These are phyloP conservation scores for Zootermopsis nevadensis DNA, from an alignment of 2,888 invertebrate species.

Conservation along the genomic window DNA sequence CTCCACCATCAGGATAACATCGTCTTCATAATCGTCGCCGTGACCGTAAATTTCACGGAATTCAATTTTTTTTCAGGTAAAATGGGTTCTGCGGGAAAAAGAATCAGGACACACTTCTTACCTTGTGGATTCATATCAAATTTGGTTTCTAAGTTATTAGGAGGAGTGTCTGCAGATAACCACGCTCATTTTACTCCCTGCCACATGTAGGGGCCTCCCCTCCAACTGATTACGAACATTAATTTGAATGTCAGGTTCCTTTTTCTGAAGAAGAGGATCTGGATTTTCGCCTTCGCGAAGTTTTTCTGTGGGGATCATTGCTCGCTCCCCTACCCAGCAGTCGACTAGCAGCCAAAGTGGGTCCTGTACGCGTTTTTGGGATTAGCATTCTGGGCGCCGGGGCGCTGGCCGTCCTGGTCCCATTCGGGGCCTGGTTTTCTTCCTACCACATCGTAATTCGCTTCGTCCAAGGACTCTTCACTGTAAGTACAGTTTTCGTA, in stretches of 20 bases:
- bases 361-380: conserved; percentile 68
- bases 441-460: conserved; percentile 68
- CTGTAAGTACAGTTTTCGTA: conserved; percentile 60
- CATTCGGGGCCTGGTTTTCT: conserved; percentile 68
- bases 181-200: too few species aligned
- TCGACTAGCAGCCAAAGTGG: conserved; percentile 68
- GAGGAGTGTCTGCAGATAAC: too few species aligned
- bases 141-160: too few species aligned
- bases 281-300: conserved; percentile 68
- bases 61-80: too few species aligned
- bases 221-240: too few species aligned
- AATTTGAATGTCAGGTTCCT: conserved; percentile 60
- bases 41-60: too few species aligned
- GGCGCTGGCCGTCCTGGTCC: conserved; percentile 66
- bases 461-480: conserved; percentile 68
- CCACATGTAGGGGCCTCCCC: too few species aligned
- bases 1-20: too few species aligned
- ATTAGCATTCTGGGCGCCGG: conserved; percentile 69
- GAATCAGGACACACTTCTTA: too few species aligned
- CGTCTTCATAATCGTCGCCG: too few species aligned
- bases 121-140: too few species aligned
- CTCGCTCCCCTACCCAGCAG: conserved; percentile 69
- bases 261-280: conserved; percentile 65
- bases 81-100: too few species aligned
- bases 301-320: conserved; percentile 70